A percentile compares a stretch with the other conserved stretches of the same genome.
Evolutionary conservation across 2,113 vertebrate species (phyloP).

Genomic region (Candoia aspera): DNA sequence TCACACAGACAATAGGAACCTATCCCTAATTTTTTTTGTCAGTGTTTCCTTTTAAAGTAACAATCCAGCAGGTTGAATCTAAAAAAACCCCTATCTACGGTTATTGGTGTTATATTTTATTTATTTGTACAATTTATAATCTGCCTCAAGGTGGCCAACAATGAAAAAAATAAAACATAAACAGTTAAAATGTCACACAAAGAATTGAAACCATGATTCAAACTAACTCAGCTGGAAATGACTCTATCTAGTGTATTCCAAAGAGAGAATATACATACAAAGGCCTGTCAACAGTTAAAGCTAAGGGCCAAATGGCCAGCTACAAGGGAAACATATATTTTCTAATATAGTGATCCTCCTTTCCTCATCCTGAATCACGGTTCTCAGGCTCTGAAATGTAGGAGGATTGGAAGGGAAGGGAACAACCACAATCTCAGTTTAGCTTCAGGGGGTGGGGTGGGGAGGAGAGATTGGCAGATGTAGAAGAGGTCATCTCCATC

Average conservation of each 20-base stretch:
- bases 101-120: background rate
- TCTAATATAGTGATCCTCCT: background rate
- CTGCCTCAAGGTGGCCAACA: background rate
- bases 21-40: background rate
- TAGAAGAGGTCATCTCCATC: too few relatives aligned
- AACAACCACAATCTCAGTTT: too few relatives aligned
- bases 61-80: background rate
- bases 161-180: background rate
- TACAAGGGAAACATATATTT: background rate
- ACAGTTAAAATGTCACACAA: background rate
- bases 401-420: background rate
- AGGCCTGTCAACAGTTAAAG: background rate
- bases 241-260: background rate
- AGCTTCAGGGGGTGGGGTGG: background rate
- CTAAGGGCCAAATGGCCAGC: too few relatives aligned
- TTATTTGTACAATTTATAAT: background rate
- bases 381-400: background rate
- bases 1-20: constrained; percentile 7
- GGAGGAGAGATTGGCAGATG: background rate
- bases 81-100: background rate
- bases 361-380: background rate
- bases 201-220: background rate
- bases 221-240: background rate
- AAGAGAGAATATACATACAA: background rate
- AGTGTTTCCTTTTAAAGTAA: background rate